These are phyloP conservation scores for Panzeria rudis DNA, from an alignment of 2,888 invertebrate species.

Conservation along the genomic window DNA sequence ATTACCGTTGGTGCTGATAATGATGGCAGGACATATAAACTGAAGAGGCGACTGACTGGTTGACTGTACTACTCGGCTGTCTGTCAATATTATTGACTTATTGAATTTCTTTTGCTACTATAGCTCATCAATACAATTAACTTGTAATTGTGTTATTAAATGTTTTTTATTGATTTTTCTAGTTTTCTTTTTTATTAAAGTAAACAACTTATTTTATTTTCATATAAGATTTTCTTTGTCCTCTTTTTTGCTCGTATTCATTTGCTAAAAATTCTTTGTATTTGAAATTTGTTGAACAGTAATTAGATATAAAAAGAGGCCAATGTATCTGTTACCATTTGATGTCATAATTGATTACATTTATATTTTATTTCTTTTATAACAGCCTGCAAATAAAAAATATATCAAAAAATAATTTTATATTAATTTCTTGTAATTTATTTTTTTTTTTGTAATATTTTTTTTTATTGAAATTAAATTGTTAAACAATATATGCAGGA, in stretches of 20 bases:
- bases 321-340: constrained; percentile 35
- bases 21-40: constrained; percentile 1
- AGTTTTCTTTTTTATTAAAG: background rate
- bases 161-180: constrained; percentile 48
- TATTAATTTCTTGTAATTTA: constrained; percentile 19
- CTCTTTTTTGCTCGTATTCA: constrained; percentile 4
- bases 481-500: background rate
- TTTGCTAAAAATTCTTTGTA: constrained; percentile 15
- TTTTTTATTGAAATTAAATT: background rate
- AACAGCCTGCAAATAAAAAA: constrained; percentile 54
- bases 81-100: background rate
- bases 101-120: background rate
- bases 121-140: constrained; percentile 31
- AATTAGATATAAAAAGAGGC: constrained; percentile 39
- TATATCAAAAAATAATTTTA: constrained; percentile 22
- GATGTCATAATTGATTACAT: constrained; percentile 67
- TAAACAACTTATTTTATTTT: background rate
- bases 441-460: background rate
- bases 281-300: constrained; percentile 10
- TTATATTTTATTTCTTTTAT: constrained; percentile 43
- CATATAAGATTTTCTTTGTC: background rate
- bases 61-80: background rate
- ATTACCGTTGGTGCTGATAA: background rate
- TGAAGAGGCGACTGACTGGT: background rate
- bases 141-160: constrained; percentile 51